phyloP scores from a whole-genome alignment of 2,888 invertebrate species.

The Pyralis farinalis region DNA sequence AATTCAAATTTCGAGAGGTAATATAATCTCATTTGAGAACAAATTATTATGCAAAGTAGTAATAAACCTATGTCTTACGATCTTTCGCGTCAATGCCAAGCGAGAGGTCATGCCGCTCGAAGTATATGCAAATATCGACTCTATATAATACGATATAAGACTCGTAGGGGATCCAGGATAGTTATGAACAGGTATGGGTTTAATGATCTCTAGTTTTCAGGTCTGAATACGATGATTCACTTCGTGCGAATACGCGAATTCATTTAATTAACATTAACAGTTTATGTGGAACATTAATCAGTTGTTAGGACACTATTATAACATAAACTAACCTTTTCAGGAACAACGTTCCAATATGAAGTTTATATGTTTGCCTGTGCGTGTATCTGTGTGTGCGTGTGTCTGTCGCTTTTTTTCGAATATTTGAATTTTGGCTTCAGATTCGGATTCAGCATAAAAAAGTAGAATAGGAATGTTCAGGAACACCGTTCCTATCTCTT shows the following conservation, averaged over 20 bases:
- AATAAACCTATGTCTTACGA: conserved; percentile 32
- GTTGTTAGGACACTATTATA: no score
- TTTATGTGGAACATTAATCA: no score
- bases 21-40: conserved; percentile 37
- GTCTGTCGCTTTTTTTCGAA: no score
- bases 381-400: no score
- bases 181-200: neutral
- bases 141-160: neutral
- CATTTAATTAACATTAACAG: no score
- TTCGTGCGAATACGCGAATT: neutral
- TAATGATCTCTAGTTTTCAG: neutral
- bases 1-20: neutral
- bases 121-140: neutral
- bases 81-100: neutral
- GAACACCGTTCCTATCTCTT: no score
- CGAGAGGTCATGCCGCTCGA: neutral
- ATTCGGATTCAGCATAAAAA: no score
- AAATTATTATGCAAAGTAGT: conserved; percentile 43
- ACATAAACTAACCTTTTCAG: no score
- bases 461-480: no score
- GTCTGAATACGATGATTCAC: neutral
- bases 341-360: no score
- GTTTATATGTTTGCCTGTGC: no score
- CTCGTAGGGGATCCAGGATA: neutral
- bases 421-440: no score